These are phyloP conservation scores for Engraulis encrasicolus DNA, from an alignment of 2,113 vertebrate genomes.

Conservation along the genomic window DNA sequence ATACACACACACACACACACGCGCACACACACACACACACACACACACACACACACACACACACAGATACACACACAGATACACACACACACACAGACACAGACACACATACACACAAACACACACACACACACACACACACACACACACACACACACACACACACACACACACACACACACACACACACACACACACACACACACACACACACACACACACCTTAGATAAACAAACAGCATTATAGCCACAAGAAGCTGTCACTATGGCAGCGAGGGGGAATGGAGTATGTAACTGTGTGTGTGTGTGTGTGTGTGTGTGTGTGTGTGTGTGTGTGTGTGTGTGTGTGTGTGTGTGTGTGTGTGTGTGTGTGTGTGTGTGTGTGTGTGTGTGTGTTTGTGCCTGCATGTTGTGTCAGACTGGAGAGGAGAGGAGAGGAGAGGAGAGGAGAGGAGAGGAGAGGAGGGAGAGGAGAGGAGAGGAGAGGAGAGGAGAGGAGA, in stretches of 20 bases:
- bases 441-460: too few relatives aligned
- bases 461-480: too few relatives aligned
- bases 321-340: conserved; percentile 1
- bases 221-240: neutral
- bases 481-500: too few relatives aligned
- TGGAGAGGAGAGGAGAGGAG: too few relatives aligned
- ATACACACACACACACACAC: neutral
- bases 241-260: conserved; percentile 5
- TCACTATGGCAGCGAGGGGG: neutral
- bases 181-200: conserved; percentile 1
- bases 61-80: neutral
- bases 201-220: neutral
- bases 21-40: neutral
- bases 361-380: neutral
- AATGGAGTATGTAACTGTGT: neutral
- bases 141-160: neutral
- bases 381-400: neutral
- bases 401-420: too few relatives aligned
- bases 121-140: too few relatives aligned
- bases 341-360: neutral
- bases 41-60: neutral
- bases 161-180: neutral
- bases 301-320: conserved; percentile 18
- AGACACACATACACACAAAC: too few relatives aligned
- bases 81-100: neutral